Conservation (phyloP, 1,140 invertebrate species). For the Lepidurus packardi region DNA sequence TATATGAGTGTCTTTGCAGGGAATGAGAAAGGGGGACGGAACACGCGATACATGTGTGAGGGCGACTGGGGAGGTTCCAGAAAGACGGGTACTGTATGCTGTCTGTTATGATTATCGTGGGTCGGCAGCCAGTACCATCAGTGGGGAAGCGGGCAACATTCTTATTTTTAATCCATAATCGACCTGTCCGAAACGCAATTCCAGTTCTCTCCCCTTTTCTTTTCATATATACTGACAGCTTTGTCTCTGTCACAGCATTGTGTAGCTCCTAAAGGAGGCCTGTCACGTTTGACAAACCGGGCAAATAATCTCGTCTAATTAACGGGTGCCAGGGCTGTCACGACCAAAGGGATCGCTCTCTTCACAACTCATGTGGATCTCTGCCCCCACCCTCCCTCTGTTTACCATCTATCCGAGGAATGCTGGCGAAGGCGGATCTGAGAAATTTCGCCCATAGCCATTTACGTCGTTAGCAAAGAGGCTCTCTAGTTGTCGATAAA, state of each 20-base stretch:
- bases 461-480: too few species aligned
- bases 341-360: not conserved
- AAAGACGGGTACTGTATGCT: not conserved
- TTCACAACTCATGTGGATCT: slow-evolving; percentile 8
- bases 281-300: slow-evolving; percentile 18
- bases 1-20: not conserved
- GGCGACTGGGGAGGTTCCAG: not conserved
- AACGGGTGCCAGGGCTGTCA: slow-evolving; percentile 13
- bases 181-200: slow-evolving; percentile 7
- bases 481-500: too few species aligned
- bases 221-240: slow-evolving; percentile 19
- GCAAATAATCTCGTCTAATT: slow-evolving; percentile 20
- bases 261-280: slow-evolving; percentile 13
- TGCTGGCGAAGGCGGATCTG: not conserved
- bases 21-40: not conserved
- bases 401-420: slow-evolving; percentile 6
- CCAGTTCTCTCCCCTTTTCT: not conserved
- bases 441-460: not conserved
- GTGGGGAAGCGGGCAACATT: not conserved
- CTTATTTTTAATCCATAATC: slow-evolving; percentile 22
- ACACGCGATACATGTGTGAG: not conserved
- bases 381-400: not conserved
- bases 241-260: slow-evolving; percentile 10
- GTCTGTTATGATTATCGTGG: not conserved
- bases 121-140: not conserved